Conservation (phyloP, 2,888 invertebrate genomes). For the Drosophila mulleri region DNA sequence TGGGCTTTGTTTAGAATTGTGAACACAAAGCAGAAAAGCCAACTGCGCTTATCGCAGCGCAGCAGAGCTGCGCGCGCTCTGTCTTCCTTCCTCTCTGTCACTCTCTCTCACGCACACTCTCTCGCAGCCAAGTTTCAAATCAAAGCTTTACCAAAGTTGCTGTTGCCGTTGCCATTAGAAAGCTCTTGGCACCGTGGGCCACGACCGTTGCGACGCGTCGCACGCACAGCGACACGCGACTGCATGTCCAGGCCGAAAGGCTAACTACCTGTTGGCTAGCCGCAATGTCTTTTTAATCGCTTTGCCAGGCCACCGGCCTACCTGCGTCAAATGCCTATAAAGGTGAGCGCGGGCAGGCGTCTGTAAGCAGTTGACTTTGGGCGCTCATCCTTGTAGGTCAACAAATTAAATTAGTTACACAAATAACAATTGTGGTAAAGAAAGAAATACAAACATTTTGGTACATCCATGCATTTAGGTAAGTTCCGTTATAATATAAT, state of each 20-base stretch:
- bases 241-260: conserved; percentile 39
- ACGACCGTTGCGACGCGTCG: neutral
- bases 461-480: neutral
- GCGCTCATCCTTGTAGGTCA: conserved; percentile 22
- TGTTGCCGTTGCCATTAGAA: conserved; percentile 14
- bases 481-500: neutral
- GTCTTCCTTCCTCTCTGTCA: neutral
- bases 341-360: conserved; percentile 9
- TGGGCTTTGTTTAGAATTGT: conserved; percentile 50
- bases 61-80: conserved; percentile 8
- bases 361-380: conserved; percentile 45
- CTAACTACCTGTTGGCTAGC: conserved; percentile 39
- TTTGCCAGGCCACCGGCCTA: conserved; percentile 25
- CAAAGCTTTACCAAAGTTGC: conserved; percentile 41
- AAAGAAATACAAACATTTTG: neutral
- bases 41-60: conserved; percentile 10
- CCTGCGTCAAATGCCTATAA: conserved; percentile 33
- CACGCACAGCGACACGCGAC: conserved; percentile 35
- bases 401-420: neutral
- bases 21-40: conserved; percentile 43
- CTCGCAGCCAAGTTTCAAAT: conserved; percentile 59
- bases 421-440: neutral
- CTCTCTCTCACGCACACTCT: neutral
- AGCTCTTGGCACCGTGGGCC: conserved; percentile 48
- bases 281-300: conserved; percentile 65